A percentile compares a stretch with the other conserved stretches of the same genome.
phyloP scores from a whole-genome alignment of 1,140 invertebrate genomes.

The Drosophila mojavensis region DNA sequence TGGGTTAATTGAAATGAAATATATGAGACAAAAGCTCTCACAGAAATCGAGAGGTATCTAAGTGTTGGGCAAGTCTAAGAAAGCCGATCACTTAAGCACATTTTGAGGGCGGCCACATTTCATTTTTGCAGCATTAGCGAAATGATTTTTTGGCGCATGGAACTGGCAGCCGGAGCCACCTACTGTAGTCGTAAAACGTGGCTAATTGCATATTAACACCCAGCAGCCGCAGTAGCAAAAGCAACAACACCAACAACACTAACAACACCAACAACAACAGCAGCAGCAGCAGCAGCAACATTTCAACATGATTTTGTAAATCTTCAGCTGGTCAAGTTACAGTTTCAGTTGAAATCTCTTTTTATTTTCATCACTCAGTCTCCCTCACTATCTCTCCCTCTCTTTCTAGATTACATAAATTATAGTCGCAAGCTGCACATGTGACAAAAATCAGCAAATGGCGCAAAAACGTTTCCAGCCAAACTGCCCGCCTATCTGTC shows the following conservation, averaged over 20 bases:
- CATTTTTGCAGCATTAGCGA: constrained; percentile 32
- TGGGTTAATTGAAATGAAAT: too few species aligned
- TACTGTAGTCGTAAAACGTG: neutral
- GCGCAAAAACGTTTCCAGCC: constrained; percentile 17
- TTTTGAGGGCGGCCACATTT: constrained; percentile 35
- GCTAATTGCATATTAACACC: constrained; percentile 75
- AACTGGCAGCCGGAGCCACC: neutral
- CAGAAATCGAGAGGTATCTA: neutral
- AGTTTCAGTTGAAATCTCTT: constrained; percentile 14
- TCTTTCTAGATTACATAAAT: constrained; percentile 73
- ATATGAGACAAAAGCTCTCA: too few species aligned
- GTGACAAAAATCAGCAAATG: constrained; percentile 26
- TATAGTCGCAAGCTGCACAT: constrained; percentile 45
- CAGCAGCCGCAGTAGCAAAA: constrained; percentile 8
- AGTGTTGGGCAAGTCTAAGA: neutral
- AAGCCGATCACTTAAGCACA: neutral
- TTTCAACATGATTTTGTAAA: constrained; percentile 64
- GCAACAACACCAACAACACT: neutral
- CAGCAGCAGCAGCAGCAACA: constrained; percentile 40
- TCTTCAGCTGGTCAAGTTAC: constrained; percentile 44
- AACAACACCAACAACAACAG: neutral
- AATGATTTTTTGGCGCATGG: constrained; percentile 23
- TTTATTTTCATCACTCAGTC: constrained; percentile 5
- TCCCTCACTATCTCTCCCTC: neutral
- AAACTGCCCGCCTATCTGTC: neutral